Evolutionary conservation across 2,797 vertebrate species (phyloP), one percentile per base, ranked within the genome.

Genomic region (Phrynocephalus forsythii): DNA sequence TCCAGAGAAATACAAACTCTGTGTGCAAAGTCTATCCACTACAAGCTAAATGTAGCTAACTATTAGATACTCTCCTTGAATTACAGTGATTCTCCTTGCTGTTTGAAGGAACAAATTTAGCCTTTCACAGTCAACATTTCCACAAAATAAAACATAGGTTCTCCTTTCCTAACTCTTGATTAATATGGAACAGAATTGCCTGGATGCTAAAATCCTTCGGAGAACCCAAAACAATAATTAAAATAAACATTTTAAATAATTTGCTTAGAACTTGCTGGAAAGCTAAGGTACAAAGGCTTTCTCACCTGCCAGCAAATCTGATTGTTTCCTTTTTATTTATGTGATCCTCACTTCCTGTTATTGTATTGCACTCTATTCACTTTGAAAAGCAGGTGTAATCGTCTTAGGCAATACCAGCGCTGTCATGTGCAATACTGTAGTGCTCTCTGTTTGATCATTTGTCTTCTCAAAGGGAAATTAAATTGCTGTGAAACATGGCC

Each of bases 381-480:
- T 48, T 81, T 30, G 38, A 71, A 63, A 63, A 91, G 83, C 0
- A 33, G 56, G 79, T 16, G 10, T 30, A 85, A 86, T 66, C 33
- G 69, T 82, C 89, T 68, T 81, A 1, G 20, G 82, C 22, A 22
- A 79, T 89, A 80, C 4, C 79, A 28, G 48, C 93, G 20, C 87
- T 71, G 82, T 82, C 77, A 56, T 81, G 76, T 86, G 84, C 24
- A 84, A 86, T 33, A 79, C 73, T 84, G n/a, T 50, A 86, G 91
- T 7, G n/a, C 9, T 85, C 79, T 84, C 91, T 68, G 67, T 81
- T 73, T 82, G 76, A 88, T 85, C 44, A 88, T 80, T 69, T 20
- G 26, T 92, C 83, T 89, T 90, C 26, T 78, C 90, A 92, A 92
- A 86, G 75, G 13, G 28, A 90, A 92, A 82, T 87, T 10, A 93